Evolutionary conservation across 2,113 vertebrate species (phyloP).

Genomic region (Zosterops lateralis): DNA sequence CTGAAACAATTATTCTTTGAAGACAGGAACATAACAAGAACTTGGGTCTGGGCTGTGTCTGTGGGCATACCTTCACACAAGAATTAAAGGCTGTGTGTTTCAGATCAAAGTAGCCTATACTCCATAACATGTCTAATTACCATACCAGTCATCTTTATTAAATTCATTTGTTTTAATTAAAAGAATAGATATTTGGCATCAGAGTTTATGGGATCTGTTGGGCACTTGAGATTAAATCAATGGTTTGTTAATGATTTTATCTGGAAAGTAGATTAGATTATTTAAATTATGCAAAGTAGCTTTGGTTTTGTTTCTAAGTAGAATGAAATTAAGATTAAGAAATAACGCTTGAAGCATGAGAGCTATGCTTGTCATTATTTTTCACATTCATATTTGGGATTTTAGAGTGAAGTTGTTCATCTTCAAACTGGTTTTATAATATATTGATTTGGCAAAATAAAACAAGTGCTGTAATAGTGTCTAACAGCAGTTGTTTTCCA

Average conservation of each 20-base stretch:
- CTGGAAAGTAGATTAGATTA: conserved; percentile 3
- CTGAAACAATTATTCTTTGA: background rate
- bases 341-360: background rate
- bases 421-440: conserved; percentile 44
- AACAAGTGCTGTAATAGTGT: conserved; percentile 7
- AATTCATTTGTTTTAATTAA: conserved; percentile 13
- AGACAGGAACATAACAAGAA: background rate
- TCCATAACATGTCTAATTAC: background rate
- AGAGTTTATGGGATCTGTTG: background rate
- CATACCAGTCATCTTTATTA: background rate
- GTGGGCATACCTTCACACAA: conserved; percentile 1
- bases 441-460: conserved; percentile 16
- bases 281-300: conserved; percentile 37
- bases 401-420: conserved; percentile 21
- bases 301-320: background rate
- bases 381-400: conserved; percentile 2
- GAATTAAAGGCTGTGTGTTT: background rate
- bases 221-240: conserved; percentile 17
- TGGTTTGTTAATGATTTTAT: conserved; percentile 38
- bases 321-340: conserved; percentile 37
- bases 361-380: conserved; percentile 47
- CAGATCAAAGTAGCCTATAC: background rate
- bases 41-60: background rate
- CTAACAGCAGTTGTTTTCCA: conserved; percentile 26
- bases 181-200: background rate